These are phyloP conservation scores for Lampris megalopsis DNA, from an alignment of 2,113 vertebrate genomes.

Conservation along the genomic window DNA sequence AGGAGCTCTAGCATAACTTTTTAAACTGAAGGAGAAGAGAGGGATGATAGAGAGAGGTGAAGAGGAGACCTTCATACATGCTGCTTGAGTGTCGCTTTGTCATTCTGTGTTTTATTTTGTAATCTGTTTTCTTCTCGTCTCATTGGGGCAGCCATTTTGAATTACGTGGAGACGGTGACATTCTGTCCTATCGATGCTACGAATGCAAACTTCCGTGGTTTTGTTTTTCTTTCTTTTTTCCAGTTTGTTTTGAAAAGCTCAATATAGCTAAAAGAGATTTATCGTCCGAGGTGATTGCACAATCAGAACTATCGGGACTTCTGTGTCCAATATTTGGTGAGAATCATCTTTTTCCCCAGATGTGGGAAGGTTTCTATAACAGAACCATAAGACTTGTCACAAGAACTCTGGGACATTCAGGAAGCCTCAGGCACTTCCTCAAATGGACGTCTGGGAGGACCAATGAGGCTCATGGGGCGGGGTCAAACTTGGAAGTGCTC, in stretches of 20 bases:
- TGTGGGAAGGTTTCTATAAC: conserved; percentile 11
- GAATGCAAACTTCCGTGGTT: conserved; percentile 69
- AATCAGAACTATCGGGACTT: conserved; percentile 63
- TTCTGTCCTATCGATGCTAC: conserved; percentile 67
- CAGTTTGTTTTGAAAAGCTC: conserved; percentile 4
- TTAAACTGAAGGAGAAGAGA: conserved; percentile 16
- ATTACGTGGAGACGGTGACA: conserved; percentile 51
- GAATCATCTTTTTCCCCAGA: neutral
- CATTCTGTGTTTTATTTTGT: conserved; percentile 53
- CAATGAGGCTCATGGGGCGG: conserved; percentile 54
- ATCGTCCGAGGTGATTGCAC: conserved; percentile 69
- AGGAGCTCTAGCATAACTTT: neutral
- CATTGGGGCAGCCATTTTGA: conserved; percentile 57
- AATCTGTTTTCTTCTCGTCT: conserved; percentile 34
- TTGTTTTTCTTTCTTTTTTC: conserved; percentile 46
- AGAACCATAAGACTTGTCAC: conserved; percentile 46
- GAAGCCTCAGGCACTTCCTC: conserved; percentile 24
- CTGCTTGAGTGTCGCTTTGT: conserved; percentile 78
- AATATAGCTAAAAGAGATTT: conserved; percentile 59
- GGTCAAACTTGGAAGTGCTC: conserved; percentile 32
- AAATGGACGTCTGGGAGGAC: conserved; percentile 38
- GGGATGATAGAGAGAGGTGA: conserved; percentile 10
- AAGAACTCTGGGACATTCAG: conserved; percentile 35
- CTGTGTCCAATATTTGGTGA: conserved; percentile 17
- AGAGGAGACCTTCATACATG: conserved; percentile 69